Percentiles rank a stretch among this genome's conserved stretches.
Conservation (phyloP, 2,797 vertebrate genomes). For the Myripristis jacobus region DNA sequence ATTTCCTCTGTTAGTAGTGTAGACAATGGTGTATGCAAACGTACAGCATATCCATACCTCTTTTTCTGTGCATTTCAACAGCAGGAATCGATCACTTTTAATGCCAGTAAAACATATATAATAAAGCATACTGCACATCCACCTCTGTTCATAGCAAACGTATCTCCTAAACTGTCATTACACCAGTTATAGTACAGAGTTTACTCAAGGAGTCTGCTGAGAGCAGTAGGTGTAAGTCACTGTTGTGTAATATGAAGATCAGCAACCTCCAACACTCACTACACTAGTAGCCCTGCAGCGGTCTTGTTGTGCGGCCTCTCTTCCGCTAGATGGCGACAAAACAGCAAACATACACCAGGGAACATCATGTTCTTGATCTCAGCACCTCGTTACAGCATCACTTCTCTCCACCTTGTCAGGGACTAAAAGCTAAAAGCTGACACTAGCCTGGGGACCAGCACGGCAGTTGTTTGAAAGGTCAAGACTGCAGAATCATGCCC, state of each 20-base stretch:
- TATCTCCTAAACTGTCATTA: slow-evolving; percentile 11
- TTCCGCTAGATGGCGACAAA: slow-evolving; percentile 71
- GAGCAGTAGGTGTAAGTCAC: slow-evolving; percentile 45
- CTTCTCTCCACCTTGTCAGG: slow-evolving; percentile 28
- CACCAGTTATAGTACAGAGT: slow-evolving; percentile 18
- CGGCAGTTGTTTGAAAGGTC: slow-evolving; percentile 38
- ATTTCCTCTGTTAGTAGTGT: not conserved
- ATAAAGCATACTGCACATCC: not conserved
- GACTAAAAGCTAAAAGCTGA: slow-evolving; percentile 24
- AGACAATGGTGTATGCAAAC: not conserved
- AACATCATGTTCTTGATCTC: slow-evolving; percentile 44
- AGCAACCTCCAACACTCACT: not conserved
- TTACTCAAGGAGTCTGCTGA: slow-evolving; percentile 2
- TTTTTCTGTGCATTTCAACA: not conserved
- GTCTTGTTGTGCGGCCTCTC: not conserved
- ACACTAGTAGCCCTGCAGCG: not conserved
- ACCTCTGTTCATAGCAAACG: not conserved
- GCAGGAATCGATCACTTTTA: no score
- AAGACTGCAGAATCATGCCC: slow-evolving; percentile 7
- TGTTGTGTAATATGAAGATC: slow-evolving; percentile 52
- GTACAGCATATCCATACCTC: not conserved
- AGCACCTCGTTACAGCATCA: not conserved
- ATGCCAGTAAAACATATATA: not conserved
- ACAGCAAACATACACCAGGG: not conserved
- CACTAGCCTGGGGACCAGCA: not conserved